Conservation (phyloP, 2,797 vertebrate species). For the Lepus townsendii region DNA sequence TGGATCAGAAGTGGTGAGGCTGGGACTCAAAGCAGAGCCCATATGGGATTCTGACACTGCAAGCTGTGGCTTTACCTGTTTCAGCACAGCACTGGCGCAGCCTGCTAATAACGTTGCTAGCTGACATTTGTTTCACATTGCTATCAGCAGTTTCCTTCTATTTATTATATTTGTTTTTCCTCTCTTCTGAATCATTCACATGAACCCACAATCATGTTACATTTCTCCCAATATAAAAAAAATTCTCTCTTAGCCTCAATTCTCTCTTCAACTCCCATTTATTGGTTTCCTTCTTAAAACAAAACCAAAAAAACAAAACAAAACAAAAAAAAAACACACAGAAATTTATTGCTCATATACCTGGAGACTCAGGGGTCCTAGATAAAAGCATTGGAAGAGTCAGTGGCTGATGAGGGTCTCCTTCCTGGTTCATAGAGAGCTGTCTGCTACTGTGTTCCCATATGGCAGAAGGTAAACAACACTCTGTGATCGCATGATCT, state of each 20-base stretch:
- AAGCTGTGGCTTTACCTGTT: too few relatives aligned
- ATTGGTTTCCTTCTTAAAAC: neutral
- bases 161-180: neutral
- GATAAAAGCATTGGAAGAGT: neutral
- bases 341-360: neutral
- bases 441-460: neutral
- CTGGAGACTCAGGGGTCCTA: neutral
- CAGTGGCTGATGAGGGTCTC: neutral
- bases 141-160: neutral
- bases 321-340: neutral
- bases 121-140: neutral
- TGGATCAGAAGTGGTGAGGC: too few relatives aligned
- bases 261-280: neutral
- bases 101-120: neutral
- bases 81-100: too few relatives aligned
- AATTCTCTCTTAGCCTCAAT: neutral
- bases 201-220: neutral
- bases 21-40: too few relatives aligned
- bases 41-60: too few relatives aligned
- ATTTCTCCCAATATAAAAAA: neutral
- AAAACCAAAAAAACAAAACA: neutral
- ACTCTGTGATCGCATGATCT: neutral
- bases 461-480: neutral
- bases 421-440: neutral
- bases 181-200: neutral